Conservation (phyloP, 2,888 invertebrate genomes). For the Cyclophora punctaria region DNA sequence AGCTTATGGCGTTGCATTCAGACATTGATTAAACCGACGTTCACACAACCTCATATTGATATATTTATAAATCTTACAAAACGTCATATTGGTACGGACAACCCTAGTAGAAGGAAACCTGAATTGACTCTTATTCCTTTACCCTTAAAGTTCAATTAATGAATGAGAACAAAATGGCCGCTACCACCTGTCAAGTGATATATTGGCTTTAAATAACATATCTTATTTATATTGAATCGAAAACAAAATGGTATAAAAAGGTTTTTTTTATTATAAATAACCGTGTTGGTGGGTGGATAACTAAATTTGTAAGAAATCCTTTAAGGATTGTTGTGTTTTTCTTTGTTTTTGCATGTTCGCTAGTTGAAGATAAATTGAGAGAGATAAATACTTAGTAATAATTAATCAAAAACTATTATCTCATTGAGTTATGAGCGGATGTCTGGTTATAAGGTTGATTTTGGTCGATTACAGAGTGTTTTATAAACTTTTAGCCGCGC, state of each 20-base stretch:
- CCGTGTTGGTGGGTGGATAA: constrained; percentile 65
- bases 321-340: constrained; percentile 47
- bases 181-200: constrained; percentile 76
- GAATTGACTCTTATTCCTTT: neutral
- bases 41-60: constrained; percentile 70
- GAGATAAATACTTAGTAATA: constrained; percentile 32
- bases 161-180: constrained; percentile 25
- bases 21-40: constrained; percentile 70
- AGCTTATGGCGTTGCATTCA: constrained; percentile 24
- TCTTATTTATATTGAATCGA: constrained; percentile 76
- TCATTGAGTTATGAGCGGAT: no score
- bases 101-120: constrained; percentile 15
- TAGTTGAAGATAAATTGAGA: constrained; percentile 55
- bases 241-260: constrained; percentile 72
- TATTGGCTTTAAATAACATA: constrained; percentile 75
- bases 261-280: constrained; percentile 66
- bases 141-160: constrained; percentile 33
- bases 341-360: constrained; percentile 31
- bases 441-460: no score
- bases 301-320: constrained; percentile 66
- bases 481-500: no score
- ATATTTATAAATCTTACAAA: constrained; percentile 71
- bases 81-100: constrained; percentile 50
- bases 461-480: no score
- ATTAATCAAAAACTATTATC: no score